Base-by-base conservation (phyloP, 2,113 vertebrate species). In the Anolis carolinensis region DNA sequence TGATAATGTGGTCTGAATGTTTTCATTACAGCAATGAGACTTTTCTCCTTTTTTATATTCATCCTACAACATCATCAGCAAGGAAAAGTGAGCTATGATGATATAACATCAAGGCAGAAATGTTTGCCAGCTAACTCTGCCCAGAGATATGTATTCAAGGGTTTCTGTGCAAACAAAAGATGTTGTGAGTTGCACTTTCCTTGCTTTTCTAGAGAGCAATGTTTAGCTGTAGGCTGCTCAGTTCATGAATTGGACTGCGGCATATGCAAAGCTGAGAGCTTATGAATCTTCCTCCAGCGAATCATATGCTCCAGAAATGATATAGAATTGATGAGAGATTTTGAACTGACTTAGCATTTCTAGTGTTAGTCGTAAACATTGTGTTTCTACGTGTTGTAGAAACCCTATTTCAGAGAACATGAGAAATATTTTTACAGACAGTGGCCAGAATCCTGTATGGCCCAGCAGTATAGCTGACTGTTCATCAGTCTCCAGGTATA, bases 141-240 rank as follows among this genome's bases (percentile, higher is more conserved):
- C 86, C 62, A 52, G 83, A 91, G 70, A 62, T 83, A 44, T 44
- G 39, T 44, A 85, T 14, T 77, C 68, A 85, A 87, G 84, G 87
- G 79, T 50, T 82, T 89, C 62, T 5, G 36, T 48, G 71, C 65
- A 90, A 90, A 65, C 36, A 23, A 79, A n/a, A 93, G 89, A 89
- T 87, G 90, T 92, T 85, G n/a, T 91, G 67, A 91, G 89, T 90
- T 93, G 94, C 92, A 93, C 93, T 94, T 95, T 93, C 79, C 83
- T 90, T 92, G 86, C 90, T 92, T 86, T 74, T 39, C 14, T 67
- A 65, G 30, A 32, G 25, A 74, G 21, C 80, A 65, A 48, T 52
- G 13, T 79, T n/a, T 50, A 79, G 84, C n/a, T 44, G 32, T n/a
- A 55, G 62, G 27, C 50, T n/a, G 48, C 27, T 50, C 36, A 50